A percentile compares a stretch with the other conserved stretches of the same genome.
These are phyloP conservation scores for Brachyhypopomus gauderio DNA, from an alignment of 2,113 vertebrate genomes.

Conservation along the genomic window DNA sequence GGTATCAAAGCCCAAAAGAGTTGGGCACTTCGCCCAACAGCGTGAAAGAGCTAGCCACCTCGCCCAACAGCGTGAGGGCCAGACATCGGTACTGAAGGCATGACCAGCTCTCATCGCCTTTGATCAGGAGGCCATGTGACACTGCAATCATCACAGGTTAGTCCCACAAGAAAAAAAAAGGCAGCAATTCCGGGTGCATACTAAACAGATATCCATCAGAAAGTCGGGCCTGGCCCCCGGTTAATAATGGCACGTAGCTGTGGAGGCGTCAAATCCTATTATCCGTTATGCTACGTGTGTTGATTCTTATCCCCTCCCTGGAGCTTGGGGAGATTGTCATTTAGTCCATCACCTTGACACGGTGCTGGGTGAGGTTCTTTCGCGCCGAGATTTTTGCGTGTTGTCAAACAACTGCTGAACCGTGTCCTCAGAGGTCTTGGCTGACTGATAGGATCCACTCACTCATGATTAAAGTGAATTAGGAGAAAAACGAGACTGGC, in stretches of 20 bases:
- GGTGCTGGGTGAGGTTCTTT: constrained; percentile 53
- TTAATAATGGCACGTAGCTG: constrained; percentile 50
- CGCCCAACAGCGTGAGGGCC: constrained; percentile 10
- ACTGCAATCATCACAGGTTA: constrained; percentile 40
- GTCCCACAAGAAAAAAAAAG: constrained; percentile 19
- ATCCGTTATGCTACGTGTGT: constrained; percentile 51
- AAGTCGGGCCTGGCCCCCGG: constrained; percentile 12
- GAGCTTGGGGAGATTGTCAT: constrained; percentile 51
- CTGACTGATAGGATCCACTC: constrained; percentile 54
- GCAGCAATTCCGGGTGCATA: constrained; percentile 30
- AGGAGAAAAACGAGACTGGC: constrained; percentile 35
- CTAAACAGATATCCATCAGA: constrained; percentile 43
- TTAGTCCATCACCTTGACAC: constrained; percentile 56
- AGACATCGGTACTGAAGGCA: neutral
- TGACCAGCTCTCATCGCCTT: constrained; percentile 1
- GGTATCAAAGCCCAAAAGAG: neutral
- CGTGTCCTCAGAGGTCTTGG: constrained; percentile 43
- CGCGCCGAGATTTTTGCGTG: constrained; percentile 54
- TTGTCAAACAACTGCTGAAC: constrained; percentile 57
- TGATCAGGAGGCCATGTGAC: constrained; percentile 21
- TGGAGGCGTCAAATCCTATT: constrained; percentile 51
- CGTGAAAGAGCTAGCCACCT: constrained; percentile 22
- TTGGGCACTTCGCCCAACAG: neutral
- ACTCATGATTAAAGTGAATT: constrained; percentile 56
- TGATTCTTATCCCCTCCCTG: constrained; percentile 50